A percentile compares a stretch with the other conserved stretches of the same genome.
Evolutionary conservation across 2,797 vertebrate species (phyloP).

Genomic region (Sebastes taczanowskii): DNA sequence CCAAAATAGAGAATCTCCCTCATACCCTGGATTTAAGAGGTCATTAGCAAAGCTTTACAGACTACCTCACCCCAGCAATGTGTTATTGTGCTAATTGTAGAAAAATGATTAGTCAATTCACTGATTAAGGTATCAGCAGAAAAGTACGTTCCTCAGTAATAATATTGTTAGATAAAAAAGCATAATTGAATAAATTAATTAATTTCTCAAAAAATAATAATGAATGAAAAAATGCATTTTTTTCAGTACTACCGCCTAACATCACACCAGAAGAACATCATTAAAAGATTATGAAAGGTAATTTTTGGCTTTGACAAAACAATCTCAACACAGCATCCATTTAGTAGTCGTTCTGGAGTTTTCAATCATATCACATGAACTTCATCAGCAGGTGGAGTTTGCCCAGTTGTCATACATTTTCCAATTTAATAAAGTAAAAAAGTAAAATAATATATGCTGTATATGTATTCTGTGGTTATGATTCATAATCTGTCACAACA

Average conservation of each 20-base stretch:
- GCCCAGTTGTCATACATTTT: neutral
- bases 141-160: neutral
- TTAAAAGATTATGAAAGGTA: neutral
- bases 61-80: slow-evolving; percentile 58
- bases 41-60: slow-evolving; percentile 56
- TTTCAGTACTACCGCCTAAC: neutral
- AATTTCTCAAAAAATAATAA: neutral
- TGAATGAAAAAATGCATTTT: neutral
- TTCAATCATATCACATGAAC: too few species aligned
- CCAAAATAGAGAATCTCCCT: slow-evolving; percentile 78
- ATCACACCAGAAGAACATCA: neutral
- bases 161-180: neutral
- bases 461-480: neutral
- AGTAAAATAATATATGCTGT: neutral
- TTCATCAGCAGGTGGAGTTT: neutral
- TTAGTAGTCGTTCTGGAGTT: too few species aligned
- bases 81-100: slow-evolving; percentile 6
- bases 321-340: too few species aligned
- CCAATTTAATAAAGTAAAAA: neutral
- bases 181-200: neutral
- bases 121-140: neutral
- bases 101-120: neutral
- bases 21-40: slow-evolving; percentile 66
- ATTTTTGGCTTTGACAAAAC: neutral
- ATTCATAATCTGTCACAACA: neutral